Percentiles rank a stretch among this genome's conserved stretches.
Conservation (phyloP, 2,888 invertebrate genomes). For the Apamea crenata region DNA sequence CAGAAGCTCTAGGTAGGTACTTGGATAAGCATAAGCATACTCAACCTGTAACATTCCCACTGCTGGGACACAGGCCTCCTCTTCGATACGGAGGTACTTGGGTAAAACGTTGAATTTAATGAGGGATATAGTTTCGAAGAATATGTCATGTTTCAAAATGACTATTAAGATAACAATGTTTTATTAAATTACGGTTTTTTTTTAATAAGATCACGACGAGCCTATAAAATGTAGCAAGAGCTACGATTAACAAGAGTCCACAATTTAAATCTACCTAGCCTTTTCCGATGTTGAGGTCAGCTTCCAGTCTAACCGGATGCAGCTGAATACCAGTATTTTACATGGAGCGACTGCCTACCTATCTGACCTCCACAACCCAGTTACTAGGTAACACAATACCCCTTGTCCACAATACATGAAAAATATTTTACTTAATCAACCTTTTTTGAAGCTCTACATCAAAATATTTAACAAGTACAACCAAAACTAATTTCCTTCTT, state of each 20-base stretch:
- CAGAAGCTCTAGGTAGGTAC: no score
- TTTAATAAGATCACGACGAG: background rate
- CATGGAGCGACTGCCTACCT: background rate
- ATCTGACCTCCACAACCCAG: background rate
- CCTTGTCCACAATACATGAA: background rate
- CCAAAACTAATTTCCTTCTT: slow-evolving; percentile 58
- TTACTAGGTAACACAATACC: background rate
- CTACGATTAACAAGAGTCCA: background rate
- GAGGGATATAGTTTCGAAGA: background rate
- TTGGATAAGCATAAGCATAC: no score
- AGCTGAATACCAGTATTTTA: background rate
- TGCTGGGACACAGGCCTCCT: no score
- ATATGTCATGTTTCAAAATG: background rate
- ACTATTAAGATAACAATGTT: background rate
- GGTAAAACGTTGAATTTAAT: background rate
- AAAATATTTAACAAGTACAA: slow-evolving; percentile 48
- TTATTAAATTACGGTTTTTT: background rate
- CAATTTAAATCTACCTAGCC: background rate
- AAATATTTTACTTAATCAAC: background rate
- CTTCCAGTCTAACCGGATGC: background rate
- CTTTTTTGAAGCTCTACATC: slow-evolving; percentile 22
- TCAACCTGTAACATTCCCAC: no score
- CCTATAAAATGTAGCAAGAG: background rate
- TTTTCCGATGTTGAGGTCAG: no score
- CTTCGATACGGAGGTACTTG: background rate